These are phyloP conservation scores for Miltochrista miniata DNA, from an alignment of 2,888 invertebrate genomes.

Conservation along the genomic window DNA sequence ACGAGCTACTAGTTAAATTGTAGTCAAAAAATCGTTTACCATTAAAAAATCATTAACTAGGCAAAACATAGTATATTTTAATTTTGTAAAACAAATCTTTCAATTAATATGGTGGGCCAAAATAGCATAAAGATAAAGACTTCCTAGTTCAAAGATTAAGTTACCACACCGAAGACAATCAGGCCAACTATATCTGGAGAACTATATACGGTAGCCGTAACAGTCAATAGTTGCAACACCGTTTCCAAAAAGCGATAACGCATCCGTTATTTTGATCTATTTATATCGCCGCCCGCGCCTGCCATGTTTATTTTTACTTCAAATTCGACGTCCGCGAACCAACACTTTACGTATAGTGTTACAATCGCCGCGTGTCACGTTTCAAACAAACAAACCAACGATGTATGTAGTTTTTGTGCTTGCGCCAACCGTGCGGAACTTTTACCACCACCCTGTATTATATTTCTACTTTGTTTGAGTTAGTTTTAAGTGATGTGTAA, in stretches of 20 bases:
- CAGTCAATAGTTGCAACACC: neutral
- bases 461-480: constrained; percentile 23
- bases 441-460: constrained; percentile 24
- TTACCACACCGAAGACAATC: neutral
- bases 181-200: neutral
- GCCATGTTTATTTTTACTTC: constrained; percentile 40
- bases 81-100: too few species aligned
- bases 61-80: too few species aligned
- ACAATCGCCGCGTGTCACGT: constrained; percentile 38
- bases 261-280: constrained; percentile 33
- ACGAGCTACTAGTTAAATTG: too few species aligned
- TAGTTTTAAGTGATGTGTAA: constrained; percentile 29
- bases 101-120: too few species aligned
- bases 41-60: too few species aligned
- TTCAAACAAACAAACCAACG: constrained; percentile 35
- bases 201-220: neutral
- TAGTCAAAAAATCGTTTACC: too few species aligned
- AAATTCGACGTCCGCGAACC: constrained; percentile 28
- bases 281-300: constrained; percentile 29
- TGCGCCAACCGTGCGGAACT: constrained; percentile 21
- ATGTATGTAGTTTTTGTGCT: constrained; percentile 29
- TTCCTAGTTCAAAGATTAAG: neutral
- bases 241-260: constrained; percentile 17
- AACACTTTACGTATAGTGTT: constrained; percentile 29
- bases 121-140: too few species aligned